Evolutionary conservation across 2,797 vertebrate species (phyloP).

Genomic region (Lagorchestes hirsutus): DNA sequence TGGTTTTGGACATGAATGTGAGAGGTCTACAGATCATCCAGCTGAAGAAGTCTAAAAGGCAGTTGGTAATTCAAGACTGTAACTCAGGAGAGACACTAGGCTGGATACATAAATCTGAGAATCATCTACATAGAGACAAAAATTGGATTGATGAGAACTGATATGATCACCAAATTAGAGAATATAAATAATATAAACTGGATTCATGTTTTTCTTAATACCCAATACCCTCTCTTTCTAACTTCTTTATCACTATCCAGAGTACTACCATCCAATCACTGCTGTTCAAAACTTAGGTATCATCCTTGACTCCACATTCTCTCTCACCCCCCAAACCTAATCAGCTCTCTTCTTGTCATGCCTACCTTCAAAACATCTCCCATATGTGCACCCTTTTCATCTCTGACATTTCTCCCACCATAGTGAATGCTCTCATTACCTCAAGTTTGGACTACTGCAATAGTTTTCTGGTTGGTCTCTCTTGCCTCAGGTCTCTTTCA

Average conservation of each 20-base stretch:
- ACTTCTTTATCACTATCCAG: background rate
- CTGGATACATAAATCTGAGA: background rate
- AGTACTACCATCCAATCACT: background rate
- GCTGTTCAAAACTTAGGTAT: background rate
- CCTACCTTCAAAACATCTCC: background rate
- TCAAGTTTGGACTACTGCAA: background rate
- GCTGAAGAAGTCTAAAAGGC: background rate
- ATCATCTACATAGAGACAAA: background rate
- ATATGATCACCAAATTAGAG: background rate
- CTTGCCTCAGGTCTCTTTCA: background rate
- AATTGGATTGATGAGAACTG: background rate
- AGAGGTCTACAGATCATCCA: background rate
- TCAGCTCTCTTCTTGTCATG: background rate
- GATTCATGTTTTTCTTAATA: background rate
- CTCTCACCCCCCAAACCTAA: background rate
- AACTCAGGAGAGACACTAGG: background rate
- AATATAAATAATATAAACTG: background rate
- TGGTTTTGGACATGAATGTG: background rate
- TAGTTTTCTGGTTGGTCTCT: background rate
- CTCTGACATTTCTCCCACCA: background rate
- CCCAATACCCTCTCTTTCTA: background rate
- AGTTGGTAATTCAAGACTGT: background rate
- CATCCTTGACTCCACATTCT: background rate
- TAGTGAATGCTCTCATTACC: background rate
- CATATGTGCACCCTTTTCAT: background rate